Evolutionary conservation across 2,113 vertebrate genomes (phyloP), one percentile per base, ranked within the genome.

Genomic region (Charadrius vociferus): DNA sequence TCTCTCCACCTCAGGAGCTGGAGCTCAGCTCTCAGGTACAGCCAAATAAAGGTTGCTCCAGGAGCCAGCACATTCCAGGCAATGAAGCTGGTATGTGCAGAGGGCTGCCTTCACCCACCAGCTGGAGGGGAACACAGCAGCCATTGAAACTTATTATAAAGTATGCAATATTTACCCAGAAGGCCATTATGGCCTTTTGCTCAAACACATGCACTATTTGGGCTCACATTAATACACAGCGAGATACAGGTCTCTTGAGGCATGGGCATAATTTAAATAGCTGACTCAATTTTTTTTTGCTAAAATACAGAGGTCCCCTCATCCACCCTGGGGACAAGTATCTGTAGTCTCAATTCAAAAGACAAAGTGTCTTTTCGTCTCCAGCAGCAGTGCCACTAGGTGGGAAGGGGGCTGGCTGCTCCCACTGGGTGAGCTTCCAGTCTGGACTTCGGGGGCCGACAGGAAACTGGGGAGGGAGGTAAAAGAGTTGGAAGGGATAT

Each of bases 31-130:
- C 59, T 59, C 62, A 72, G 50, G 63, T 71, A 78, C 75, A 91
- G 88, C 41, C 95, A 96, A 91, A 85, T 37, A 85, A 91, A 95
- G 61, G 89, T 62, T 81, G 73, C 61, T 94, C 12, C 81, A 87
- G 83, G 86, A 75, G 75, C 93, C 88, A 94, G 87, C 34, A 95
- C 55, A 86, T 94, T 74, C 71, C 91, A 95, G 84, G 94, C 84
- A 83, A 49, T 9, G 49, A 80, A 74, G 29, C 34, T 2, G 1
- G 43, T 20, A 24, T 37, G 27, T 16, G 90, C 87, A 93, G 56
- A 91, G 59, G 62, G 73, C 66, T 84, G 81, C 74, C 71, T 96
- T 93, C 85, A 92, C 79, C 67, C 90, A 90, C 66, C 81, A 87
- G 79, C 75, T 90, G 75, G 24, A 89, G 36, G n/a, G 70, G 36